Conservation (phyloP, 2,113 vertebrate species). For the Siniperca knerii region DNA sequence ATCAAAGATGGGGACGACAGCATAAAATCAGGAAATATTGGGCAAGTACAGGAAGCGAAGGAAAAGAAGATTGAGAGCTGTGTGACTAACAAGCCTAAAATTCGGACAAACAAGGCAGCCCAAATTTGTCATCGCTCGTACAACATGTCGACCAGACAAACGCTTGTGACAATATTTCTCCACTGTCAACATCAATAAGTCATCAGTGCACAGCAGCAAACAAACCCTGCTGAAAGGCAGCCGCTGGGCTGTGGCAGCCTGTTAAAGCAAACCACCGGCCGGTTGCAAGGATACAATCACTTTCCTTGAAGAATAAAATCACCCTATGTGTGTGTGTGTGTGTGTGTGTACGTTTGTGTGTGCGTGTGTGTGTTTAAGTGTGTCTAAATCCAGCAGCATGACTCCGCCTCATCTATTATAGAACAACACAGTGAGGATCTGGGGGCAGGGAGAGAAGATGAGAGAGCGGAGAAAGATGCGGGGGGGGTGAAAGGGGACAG, state of each 20-base stretch:
- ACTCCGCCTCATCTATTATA: constrained; percentile 55
- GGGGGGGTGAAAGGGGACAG: neutral
- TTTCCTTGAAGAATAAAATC: constrained; percentile 36
- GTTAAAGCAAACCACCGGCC: neutral
- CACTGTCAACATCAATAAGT: constrained; percentile 61
- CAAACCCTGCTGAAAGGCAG: constrained; percentile 5
- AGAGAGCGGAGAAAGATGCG: neutral
- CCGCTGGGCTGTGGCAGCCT: constrained; percentile 2
- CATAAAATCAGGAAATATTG: constrained; percentile 3
- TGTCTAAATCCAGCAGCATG: constrained; percentile 43
- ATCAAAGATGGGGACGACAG: neutral
- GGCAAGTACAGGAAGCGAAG: neutral
- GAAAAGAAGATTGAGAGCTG: neutral
- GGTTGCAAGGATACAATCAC: constrained; percentile 10
- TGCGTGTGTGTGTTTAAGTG: too few relatives aligned
- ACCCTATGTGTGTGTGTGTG: neutral
- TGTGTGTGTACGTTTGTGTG: neutral
- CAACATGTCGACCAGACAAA: constrained; percentile 34
- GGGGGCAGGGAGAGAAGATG: neutral
- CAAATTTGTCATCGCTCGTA: neutral
- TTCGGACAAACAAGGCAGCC: constrained; percentile 15
- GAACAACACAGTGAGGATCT: constrained; percentile 34
- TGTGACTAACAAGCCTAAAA: neutral
- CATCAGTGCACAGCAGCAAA: constrained; percentile 25
- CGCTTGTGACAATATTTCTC: constrained; percentile 38